phyloP scores from a whole-genome alignment of 2,797 vertebrate genomes.

The Anolis apletophallus region DNA sequence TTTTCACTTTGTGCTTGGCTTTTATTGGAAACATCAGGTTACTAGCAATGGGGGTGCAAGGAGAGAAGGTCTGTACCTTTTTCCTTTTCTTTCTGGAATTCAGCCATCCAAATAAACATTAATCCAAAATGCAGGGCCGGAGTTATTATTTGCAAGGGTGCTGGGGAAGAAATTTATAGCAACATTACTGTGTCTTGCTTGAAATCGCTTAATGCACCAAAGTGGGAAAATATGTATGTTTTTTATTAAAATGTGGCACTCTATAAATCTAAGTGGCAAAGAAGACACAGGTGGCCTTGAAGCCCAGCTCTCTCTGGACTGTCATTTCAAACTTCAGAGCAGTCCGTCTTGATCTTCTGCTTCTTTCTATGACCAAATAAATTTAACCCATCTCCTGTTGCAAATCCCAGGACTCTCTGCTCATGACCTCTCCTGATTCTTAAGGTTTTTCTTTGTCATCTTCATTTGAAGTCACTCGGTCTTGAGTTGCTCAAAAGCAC shows the following conservation, averaged over 20 bases:
- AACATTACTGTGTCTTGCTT: slow-evolving; percentile 81
- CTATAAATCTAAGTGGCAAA: slow-evolving; percentile 81
- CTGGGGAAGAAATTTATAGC: slow-evolving; percentile 83
- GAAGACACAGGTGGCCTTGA: slow-evolving; percentile 84
- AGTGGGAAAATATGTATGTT: slow-evolving; percentile 82
- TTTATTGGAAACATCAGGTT: slow-evolving; percentile 82
- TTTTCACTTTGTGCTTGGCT: slow-evolving; percentile 75
- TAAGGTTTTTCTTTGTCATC: background rate
- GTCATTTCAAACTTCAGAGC: slow-evolving; percentile 70
- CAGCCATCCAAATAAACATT: slow-evolving; percentile 84
- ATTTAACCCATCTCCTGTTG: background rate
- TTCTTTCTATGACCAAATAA: slow-evolving; percentile 10
- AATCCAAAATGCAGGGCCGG: slow-evolving; percentile 80
- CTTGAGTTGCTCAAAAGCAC: background rate
- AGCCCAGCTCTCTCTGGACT: slow-evolving; percentile 74
- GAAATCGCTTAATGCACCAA: slow-evolving; percentile 86
- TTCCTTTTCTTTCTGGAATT: slow-evolving; percentile 78
- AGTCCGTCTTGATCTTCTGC: slow-evolving; percentile 50
- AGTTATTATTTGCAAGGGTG: slow-evolving; percentile 86
- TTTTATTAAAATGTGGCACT: slow-evolving; percentile 86
- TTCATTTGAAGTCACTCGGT: background rate
- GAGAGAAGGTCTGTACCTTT: slow-evolving; percentile 52
- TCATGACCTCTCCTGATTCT: background rate
- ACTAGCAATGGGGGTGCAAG: slow-evolving; percentile 65
- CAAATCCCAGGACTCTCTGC: background rate